Evolutionary conservation across 1,140 invertebrate species (phyloP).

Genomic region (Trachymyrmex cornetzi): DNA sequence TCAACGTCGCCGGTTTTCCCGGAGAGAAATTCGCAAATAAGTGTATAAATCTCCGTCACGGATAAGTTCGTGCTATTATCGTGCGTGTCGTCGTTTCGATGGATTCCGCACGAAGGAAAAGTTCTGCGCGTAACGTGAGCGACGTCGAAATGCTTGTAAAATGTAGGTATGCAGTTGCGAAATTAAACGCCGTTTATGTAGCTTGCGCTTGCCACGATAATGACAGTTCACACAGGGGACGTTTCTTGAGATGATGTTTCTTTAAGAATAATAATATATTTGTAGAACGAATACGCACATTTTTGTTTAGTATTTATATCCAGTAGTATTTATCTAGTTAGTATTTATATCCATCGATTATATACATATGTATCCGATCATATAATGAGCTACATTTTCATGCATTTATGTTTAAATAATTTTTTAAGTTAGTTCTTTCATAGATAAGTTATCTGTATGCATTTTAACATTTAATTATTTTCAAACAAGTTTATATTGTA

Average conservation of each 20-base stretch:
- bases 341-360: too few relatives aligned
- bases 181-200: slow-evolving; percentile 26
- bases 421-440: background rate
- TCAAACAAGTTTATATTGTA: background rate
- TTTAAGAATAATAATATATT: slow-evolving; percentile 9
- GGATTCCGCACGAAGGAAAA: background rate
- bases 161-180: background rate
- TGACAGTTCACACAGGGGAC: background rate
- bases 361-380: too few relatives aligned
- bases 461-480: background rate
- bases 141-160: slow-evolving; percentile 3
- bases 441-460: background rate
- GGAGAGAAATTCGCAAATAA: slow-evolving; percentile 39
- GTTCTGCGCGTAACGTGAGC: background rate
- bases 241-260: background rate
- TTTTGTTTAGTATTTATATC: background rate
- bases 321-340: too few relatives aligned
- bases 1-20: slow-evolving; percentile 63
- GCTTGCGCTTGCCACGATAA: background rate
- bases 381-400: background rate
- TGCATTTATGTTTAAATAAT: slow-evolving; percentile 2
- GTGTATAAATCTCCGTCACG: slow-evolving; percentile 2
- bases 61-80: slow-evolving; percentile 23
- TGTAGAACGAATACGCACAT: background rate
- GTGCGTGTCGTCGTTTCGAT: background rate